These are phyloP conservation scores for Aradophagus sp. DNA, from an alignment of 1,140 invertebrate genomes.

Conservation along the genomic window DNA sequence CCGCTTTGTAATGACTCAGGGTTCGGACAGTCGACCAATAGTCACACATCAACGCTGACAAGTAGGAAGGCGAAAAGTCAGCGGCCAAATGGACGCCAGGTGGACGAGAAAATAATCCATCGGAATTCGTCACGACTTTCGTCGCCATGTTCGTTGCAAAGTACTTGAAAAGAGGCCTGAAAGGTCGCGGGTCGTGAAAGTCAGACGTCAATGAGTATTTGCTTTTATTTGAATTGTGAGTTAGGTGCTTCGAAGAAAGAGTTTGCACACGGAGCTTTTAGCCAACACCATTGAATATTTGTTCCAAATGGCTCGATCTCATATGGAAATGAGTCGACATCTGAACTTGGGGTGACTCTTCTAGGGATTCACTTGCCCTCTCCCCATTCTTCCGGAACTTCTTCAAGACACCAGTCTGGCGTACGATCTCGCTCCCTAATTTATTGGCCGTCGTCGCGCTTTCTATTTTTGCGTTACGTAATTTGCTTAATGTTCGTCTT, in stretches of 20 bases:
- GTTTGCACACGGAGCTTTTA: slow-evolving; percentile 66
- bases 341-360: slow-evolving; percentile 45
- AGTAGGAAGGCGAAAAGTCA: slow-evolving; percentile 16
- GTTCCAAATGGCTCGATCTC: slow-evolving; percentile 73
- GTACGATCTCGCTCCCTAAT: slow-evolving; percentile 9
- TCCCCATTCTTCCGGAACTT: slow-evolving; percentile 3
- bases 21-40: slow-evolving; percentile 26
- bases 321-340: slow-evolving; percentile 71
- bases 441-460: neutral
- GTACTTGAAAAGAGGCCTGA: too few species aligned
- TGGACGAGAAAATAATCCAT: too few species aligned
- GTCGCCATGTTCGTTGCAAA: too few species aligned
- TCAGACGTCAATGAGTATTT: slow-evolving; percentile 69
- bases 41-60: neutral
- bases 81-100: too few species aligned
- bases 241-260: slow-evolving; percentile 65
- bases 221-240: slow-evolving; percentile 77
- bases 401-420: slow-evolving; percentile 1
- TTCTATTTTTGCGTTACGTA: slow-evolving; percentile 29
- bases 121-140: too few species aligned
- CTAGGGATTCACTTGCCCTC: slow-evolving; percentile 57
- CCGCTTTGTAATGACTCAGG: slow-evolving; percentile 43
- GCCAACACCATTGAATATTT: slow-evolving; percentile 73
- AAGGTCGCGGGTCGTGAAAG: too few species aligned
- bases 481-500: slow-evolving; percentile 51